These are phyloP conservation scores for Paedocypris micromegethes DNA, from an alignment of 2,797 vertebrate genomes.

Conservation along the genomic window DNA sequence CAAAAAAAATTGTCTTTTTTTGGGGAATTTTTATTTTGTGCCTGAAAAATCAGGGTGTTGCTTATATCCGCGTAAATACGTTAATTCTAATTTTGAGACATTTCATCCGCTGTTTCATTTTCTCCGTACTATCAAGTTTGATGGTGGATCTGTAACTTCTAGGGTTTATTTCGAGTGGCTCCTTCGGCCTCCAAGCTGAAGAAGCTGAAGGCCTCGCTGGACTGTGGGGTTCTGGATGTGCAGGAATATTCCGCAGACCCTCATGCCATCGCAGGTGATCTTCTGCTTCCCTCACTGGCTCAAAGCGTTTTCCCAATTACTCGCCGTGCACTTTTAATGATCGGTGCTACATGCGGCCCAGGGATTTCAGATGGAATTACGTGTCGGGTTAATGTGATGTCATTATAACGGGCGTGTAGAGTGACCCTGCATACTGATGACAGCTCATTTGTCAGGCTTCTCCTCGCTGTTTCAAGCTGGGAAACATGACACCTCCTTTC, in stretches of 20 bases:
- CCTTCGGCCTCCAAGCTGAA: slow-evolving; percentile 96
- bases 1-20: too few relatives aligned
- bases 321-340: neutral
- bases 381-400: slow-evolving; percentile 29
- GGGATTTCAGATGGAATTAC: slow-evolving; percentile 28
- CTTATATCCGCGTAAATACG: too few relatives aligned
- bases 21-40: too few relatives aligned
- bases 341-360: slow-evolving; percentile 6
- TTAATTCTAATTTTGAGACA: too few relatives aligned
- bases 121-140: too few relatives aligned
- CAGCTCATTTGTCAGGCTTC: slow-evolving; percentile 31
- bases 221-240: slow-evolving; percentile 94
- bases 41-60: too few relatives aligned
- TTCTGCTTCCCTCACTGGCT: slow-evolving; percentile 8
- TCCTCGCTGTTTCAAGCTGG: slow-evolving; percentile 3
- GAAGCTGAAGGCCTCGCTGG: slow-evolving; percentile 95
- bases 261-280: slow-evolving; percentile 91
- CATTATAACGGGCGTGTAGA: slow-evolving; percentile 25
- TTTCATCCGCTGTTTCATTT: too few relatives aligned
- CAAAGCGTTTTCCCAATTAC: neutral
- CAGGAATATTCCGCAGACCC: slow-evolving; percentile 96
- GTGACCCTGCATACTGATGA: neutral
- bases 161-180: slow-evolving; percentile 96
- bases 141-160: slow-evolving; percentile 21
- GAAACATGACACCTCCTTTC: neutral